Base-by-base conservation (phyloP, 30 jellyfish, hydroid and myxozoan species). In the Chrysaora quinquecirrha region DNA sequence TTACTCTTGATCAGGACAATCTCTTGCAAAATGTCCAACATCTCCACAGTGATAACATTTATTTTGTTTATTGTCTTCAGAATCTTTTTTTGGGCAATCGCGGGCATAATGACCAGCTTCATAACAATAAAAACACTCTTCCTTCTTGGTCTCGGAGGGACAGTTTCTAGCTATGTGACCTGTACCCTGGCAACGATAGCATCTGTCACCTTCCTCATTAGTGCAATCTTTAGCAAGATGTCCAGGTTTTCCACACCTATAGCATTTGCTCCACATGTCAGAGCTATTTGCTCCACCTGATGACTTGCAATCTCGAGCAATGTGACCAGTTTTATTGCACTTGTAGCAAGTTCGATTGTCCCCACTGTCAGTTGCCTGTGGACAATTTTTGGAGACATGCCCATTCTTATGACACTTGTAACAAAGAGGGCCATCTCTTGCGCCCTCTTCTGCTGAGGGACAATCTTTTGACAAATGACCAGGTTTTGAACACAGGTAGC, bases 51-150 rank as follows among this genome's bases (percentile, higher is more conserved):
- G 92, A 61, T 78, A 91, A 63, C 98, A 93, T 52, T 77, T 54
- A 19, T 61, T 61, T 20, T 32, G 49, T 11, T 65, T 54, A 19
- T 74, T 86, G 33, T 35, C 34, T 22, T 79, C 89, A 67, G 84
- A 30, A 19, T 34, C 74, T 63, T 85, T 86, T 63, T 62, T 73
- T 18, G 91, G 90, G 86, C 98, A 91, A 27, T 91, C 96, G 50
- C 98, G 91, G 16, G 98, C 90, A 31, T 75, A 62, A 82, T 91
- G 98, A 21, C 98, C 98, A 80, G 87, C 64, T 64, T 86, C 92
- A 12, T 67, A 71, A 75, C 98, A 91, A 32, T 76, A 66, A 65
- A 74, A 91, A 82, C 98, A 91, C 34, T 84, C 93, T 65, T 76
- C 87, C 66, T 68, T 75, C 12, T 35, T 60, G 27, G 54, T 48